phyloP scores from a whole-genome alignment of 2,888 invertebrate genomes.

The Sympetrum striolatum region DNA sequence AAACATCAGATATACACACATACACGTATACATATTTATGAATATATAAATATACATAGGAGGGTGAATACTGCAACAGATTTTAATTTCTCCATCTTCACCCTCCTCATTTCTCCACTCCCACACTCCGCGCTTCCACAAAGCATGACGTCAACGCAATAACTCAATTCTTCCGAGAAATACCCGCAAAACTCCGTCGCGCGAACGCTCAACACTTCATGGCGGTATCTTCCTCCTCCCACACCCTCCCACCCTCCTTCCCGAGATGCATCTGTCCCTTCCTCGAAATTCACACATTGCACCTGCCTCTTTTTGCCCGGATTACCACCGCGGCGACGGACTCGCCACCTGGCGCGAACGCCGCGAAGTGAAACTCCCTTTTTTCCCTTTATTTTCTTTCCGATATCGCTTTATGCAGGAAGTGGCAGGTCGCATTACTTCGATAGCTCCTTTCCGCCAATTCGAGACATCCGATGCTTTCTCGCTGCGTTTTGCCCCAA shows the following conservation, averaged over 20 bases:
- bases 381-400: not conserved
- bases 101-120: not conserved
- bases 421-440: not conserved
- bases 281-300: slow-evolving; percentile 15
- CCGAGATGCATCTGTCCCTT: slow-evolving; percentile 11
- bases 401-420: not conserved
- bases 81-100: not conserved
- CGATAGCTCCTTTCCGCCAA: not conserved
- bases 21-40: no score
- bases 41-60: no score
- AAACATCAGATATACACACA: no score
- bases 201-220: not conserved
- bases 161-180: not conserved
- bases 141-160: not conserved
- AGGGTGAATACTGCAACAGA: no score
- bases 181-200: not conserved
- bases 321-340: not conserved
- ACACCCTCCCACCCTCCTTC: not conserved
- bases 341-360: slow-evolving; percentile 12
- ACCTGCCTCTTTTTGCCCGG: not conserved
- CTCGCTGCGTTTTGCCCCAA: not conserved
- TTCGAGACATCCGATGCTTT: not conserved
- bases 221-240: not conserved
- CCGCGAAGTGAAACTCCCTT: not conserved
- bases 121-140: not conserved